phyloP scores from a whole-genome alignment of 2,888 invertebrate species.

The Allophyes oxyacanthae region DNA sequence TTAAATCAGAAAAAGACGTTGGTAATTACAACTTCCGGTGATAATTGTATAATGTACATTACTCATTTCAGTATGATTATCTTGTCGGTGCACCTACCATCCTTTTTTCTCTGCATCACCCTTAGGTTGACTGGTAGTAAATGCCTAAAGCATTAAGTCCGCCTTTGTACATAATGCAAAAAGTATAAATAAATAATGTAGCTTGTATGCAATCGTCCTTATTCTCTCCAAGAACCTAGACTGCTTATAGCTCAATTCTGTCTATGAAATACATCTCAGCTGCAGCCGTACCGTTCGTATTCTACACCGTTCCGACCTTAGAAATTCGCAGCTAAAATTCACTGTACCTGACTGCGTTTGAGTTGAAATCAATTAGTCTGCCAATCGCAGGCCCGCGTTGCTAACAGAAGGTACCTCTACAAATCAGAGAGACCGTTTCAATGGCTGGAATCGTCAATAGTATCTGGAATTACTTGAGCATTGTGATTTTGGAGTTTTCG shows the following conservation, averaged over 20 bases:
- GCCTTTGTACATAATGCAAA: no score
- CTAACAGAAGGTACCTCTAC: conserved; percentile 34
- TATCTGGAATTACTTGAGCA: conserved; percentile 26
- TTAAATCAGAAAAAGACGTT: no score
- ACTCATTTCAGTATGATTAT: no score
- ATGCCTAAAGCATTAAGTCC: no score
- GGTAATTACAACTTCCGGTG: no score
- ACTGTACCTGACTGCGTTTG: conserved; percentile 64
- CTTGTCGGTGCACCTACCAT: no score
- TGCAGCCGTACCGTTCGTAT: conserved; percentile 9
- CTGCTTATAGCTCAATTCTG: conserved; percentile 15
- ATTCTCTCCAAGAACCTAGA: neutral
- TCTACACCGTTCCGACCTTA: conserved; percentile 16
- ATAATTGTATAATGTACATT: no score
- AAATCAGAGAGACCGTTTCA: conserved; percentile 50
- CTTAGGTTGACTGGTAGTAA: no score
- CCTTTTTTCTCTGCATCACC: no score
- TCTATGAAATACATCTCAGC: conserved; percentile 39
- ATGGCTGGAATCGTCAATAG: conserved; percentile 36
- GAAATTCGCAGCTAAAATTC: conserved; percentile 53
- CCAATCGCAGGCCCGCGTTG: conserved; percentile 62
- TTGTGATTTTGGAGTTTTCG: conserved; percentile 25
- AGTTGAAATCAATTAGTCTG: conserved; percentile 75
- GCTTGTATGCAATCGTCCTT: neutral
- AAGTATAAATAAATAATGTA: neutral